Base-by-base conservation (phyloP, 2,888 invertebrate genomes). In the Rhabditoides inermis region DNA sequence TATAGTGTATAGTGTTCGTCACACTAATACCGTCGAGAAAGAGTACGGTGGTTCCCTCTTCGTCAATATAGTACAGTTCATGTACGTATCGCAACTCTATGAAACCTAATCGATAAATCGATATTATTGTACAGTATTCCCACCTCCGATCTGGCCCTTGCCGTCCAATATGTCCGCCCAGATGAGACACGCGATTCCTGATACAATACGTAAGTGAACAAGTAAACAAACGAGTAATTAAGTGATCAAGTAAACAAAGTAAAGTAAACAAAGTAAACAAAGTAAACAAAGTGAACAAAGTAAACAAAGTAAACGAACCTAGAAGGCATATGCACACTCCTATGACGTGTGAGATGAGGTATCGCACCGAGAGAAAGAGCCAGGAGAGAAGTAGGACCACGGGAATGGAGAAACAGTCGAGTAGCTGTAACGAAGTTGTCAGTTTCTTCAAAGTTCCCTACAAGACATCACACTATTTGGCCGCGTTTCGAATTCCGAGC, bases 371-470 rank as follows among this genome's bases (percentile, higher is more conserved):
- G 25, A 88, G 81, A 78, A 87, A 84, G 1, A 87, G 81, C 68
- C 86, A 86, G 0, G 88, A 88, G 30, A 88, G 78, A 30, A 84
- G 84, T 60, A 88, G 77, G 3, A 88, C 88, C 10, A 86, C 85
- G 0, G 88, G 87, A 51, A 88, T 87, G 4, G 87, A 87, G 58
- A 87, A 86, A 77, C 88, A 88, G 61, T 88, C 87, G 69, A 89
- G 79, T 74, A 89, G 81, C 85, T 88, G 83, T 79, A 85, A 84
- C 78, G 10, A 80, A 80, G 56, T 81, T 68, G 39, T 2, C 7
- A 22, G 18, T 12, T 18, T 32, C 7, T 32, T n/a, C 15, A 42
- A 35, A 15, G 18, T 32, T 20, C 25, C 18, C n/a, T 15, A n/a
- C n/a, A 5, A 35, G 6, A 37, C 18, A 20, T 1, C 36, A 51